Percentiles rank a stretch among this genome's conserved stretches.
These are phyloP conservation scores for Aplochiton taeniatus DNA, from an alignment of 2,797 vertebrate genomes.

Conservation along the genomic window DNA sequence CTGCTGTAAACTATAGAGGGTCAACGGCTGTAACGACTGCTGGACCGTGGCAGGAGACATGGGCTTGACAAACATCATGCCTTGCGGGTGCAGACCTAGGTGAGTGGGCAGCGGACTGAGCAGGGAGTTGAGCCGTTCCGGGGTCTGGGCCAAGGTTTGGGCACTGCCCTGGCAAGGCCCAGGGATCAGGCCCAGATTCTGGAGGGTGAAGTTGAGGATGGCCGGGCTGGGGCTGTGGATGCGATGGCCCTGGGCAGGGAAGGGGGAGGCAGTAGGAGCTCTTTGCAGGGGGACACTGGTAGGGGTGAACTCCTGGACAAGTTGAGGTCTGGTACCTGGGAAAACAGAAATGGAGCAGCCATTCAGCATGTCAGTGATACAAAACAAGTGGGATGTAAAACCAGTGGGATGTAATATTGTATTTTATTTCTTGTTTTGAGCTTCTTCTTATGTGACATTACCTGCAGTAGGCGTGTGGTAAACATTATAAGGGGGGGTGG, in stretches of 20 bases:
- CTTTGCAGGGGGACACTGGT: constrained; percentile 62
- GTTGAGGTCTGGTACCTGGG: constrained; percentile 65
- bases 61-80: constrained; percentile 78
- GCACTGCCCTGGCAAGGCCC: constrained; percentile 54
- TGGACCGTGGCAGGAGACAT: constrained; percentile 53
- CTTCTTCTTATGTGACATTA: constrained; percentile 40
- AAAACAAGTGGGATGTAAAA: neutral
- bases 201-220: constrained; percentile 90
- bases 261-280: constrained; percentile 70
- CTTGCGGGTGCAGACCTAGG: constrained; percentile 69
- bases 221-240: constrained; percentile 81
- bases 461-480: constrained; percentile 85
- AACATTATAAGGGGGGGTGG: constrained; percentile 76
- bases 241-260: constrained; percentile 65
- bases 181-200: constrained; percentile 87
- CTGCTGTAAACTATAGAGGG: constrained; percentile 75
- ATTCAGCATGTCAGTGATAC: neutral
- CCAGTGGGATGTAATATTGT: neutral
- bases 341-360: neutral
- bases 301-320: constrained; percentile 73
- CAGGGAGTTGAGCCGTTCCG: constrained; percentile 49
- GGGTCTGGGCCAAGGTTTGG: constrained; percentile 47
- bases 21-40: constrained; percentile 60
- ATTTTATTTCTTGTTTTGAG: neutral
- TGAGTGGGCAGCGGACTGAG: constrained; percentile 59